Evolutionary conservation across 2,888 invertebrate genomes (phyloP), one percentile per base, ranked within the genome.

Genomic region (Dicyrtomina minuta): DNA sequence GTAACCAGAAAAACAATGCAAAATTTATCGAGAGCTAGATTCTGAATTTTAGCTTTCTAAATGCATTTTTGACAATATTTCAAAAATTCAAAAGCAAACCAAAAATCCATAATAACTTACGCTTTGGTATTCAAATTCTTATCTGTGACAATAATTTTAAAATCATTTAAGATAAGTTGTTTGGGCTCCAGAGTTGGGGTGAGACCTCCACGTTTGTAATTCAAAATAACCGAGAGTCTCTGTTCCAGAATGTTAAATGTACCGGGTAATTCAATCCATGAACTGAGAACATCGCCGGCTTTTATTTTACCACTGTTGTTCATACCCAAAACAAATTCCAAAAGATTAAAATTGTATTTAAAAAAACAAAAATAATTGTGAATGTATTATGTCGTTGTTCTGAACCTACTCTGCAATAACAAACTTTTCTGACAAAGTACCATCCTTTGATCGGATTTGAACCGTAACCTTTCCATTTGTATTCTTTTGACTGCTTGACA

Each of bases 191-290:
- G 66, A 33, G 71, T 70, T 53, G 76, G 74, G 15, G 76, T 6
- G 44, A 75, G 68, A 20, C 75, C 75, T n/a, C 74, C 74, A 1
- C 78, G 66, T 12, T 41, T 67, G 68, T 78, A 78, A 1, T 65
- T 55, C 15, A 78, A 43, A 20, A 70, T 62, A 20, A 77, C 22
- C 1, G 55, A 60, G 15, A 64, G 69, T 53, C 65, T 77, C 10
- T 69, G 68, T 12, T 65, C 65, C 8, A 71, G 43, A 12, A 26
- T 15, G n/a, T 74, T 20, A 60, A 74, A 71, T n/a, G 26, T 44
- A 17, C 72, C 68, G 15, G 78, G 75, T 15, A 75, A 65, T 61
- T 78, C 74, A 20, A 72, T 71, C 78, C 78, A 78, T 27, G 24
- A 22, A 22, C 55, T 68, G 0, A 78, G 41, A 26, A 74, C 27